Percentiles rank a stretch among this genome's conserved stretches.
Evolutionary conservation across 1,140 invertebrate species (phyloP).

Genomic region (Drosophila varians): DNA sequence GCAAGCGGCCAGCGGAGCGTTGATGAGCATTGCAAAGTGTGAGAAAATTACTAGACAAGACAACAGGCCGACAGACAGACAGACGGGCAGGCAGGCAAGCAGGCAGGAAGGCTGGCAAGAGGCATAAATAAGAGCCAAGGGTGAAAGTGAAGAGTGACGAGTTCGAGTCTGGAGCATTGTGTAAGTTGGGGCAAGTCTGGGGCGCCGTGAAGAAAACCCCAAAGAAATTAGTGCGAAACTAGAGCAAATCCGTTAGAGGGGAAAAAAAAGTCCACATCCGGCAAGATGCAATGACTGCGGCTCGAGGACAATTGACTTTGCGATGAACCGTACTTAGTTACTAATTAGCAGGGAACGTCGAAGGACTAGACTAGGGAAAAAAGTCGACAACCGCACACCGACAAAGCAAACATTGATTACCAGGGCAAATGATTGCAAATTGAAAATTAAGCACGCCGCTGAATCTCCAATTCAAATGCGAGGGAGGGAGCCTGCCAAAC

Average conservation of each 20-base stretch:
- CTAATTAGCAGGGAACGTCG: conserved; percentile 57
- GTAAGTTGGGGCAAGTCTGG: conserved; percentile 28
- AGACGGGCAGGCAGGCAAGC: conserved; percentile 16
- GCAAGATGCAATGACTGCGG: conserved; percentile 14
- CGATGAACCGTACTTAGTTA: conserved; percentile 59
- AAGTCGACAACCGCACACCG: conserved; percentile 34
- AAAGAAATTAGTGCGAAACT: conserved; percentile 28
- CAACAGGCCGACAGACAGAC: conserved; percentile 31
- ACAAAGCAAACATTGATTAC: conserved; percentile 65
- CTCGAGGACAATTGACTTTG: conserved; percentile 42
- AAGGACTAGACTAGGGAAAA: conserved; percentile 26
- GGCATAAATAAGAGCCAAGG: conserved; percentile 63
- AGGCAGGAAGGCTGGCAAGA: conserved; percentile 19
- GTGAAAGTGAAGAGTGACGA: conserved; percentile 48
- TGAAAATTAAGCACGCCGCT: conserved; percentile 73
- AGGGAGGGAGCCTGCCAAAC: conserved; percentile 29
- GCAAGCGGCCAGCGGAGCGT: conserved; percentile 36
- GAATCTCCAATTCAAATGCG: conserved; percentile 78
- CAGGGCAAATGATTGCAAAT: conserved; percentile 74
- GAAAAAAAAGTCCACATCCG: conserved; percentile 12
- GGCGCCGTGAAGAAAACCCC: conserved; percentile 11
- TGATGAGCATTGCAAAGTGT: conserved; percentile 71
- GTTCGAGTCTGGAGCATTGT: conserved; percentile 35
- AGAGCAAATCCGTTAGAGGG: conserved; percentile 21
- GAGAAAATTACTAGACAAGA: conserved; percentile 77